Conservation (phyloP, 2,113 vertebrate genomes). For the Phylloscopus trochilus region DNA sequence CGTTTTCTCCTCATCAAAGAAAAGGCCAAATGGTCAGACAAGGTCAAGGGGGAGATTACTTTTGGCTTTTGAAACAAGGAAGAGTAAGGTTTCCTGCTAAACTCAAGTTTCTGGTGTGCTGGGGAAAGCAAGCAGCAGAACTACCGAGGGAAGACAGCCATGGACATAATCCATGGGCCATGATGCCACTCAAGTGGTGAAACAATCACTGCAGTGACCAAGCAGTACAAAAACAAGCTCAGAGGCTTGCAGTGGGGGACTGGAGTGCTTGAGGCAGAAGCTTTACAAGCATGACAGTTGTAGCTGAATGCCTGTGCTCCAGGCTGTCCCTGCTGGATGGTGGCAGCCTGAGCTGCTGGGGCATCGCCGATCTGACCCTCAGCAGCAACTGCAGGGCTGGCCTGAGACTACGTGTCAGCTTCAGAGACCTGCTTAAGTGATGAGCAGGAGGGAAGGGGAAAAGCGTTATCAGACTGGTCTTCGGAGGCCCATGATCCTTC, state of each 20-base stretch:
- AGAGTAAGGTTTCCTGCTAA: background rate
- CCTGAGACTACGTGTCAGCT: background rate
- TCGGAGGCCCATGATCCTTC: background rate
- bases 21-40: background rate
- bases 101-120: background rate
- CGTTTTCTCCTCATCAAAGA: background rate
- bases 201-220: background rate
- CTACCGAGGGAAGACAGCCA: background rate
- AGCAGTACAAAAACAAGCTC: background rate
- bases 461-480: background rate
- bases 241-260: background rate
- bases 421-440: background rate
- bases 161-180: background rate
- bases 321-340: background rate
- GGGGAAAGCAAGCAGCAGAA: background rate
- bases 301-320: fast-evolving
- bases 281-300: background rate
- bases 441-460: background rate
- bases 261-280: background rate
- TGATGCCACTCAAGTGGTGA: background rate
- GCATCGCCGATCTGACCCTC: background rate
- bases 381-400: background rate
- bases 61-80: background rate
- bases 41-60: background rate
- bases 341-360: background rate